A percentile compares a stretch with the other conserved stretches of the same genome.
These are phyloP conservation scores for Cephus pulcher DNA, from an alignment of 2,888 invertebrate genomes.

Conservation along the genomic window DNA sequence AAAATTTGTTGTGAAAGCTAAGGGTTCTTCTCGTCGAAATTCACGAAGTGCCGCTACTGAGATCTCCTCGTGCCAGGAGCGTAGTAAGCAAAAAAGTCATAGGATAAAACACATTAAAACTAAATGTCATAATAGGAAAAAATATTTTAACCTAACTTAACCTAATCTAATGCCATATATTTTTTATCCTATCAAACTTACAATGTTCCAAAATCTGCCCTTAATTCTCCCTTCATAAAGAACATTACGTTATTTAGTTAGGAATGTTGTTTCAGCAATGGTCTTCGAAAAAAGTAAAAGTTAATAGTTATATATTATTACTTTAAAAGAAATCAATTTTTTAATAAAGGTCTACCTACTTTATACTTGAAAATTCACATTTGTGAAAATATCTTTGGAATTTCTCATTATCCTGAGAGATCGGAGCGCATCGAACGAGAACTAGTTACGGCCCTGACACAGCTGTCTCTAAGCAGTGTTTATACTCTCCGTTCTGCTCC, in stretches of 20 bases:
- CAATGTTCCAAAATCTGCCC: background rate
- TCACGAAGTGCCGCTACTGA: background rate
- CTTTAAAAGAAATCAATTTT: background rate
- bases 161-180: background rate
- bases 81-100: background rate
- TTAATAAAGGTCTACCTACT: background rate
- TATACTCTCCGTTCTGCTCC: slow-evolving; percentile 49
- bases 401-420: background rate
- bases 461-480: slow-evolving; percentile 64
- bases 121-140: background rate
- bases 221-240: background rate
- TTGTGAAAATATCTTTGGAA: background rate
- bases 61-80: background rate
- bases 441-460: slow-evolving; percentile 56
- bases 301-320: background rate
- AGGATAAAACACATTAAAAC: background rate
- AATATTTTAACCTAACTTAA: background rate
- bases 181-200: background rate
- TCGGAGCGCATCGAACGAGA: background rate
- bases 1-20: background rate
- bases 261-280: background rate
- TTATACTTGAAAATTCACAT: background rate
- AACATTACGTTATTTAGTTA: background rate
- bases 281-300: background rate
- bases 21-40: background rate